Evolutionary conservation across 2,113 vertebrate genomes (phyloP), one percentile per base, ranked within the genome.

Genomic region (Eulemur macaco): DNA sequence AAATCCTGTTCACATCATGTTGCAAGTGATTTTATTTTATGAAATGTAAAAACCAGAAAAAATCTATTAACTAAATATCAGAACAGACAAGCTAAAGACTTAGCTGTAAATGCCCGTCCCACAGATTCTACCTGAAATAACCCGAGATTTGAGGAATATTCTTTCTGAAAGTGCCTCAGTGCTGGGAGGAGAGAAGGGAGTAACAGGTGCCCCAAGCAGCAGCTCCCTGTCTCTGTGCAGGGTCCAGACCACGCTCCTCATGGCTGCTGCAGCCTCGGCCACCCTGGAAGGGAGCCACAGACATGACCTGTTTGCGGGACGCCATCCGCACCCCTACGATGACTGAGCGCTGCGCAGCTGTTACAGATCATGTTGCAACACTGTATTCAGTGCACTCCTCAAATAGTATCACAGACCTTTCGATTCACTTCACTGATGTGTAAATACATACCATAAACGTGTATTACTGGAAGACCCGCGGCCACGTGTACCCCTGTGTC

Each of bases 111-210:
- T 7, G 18, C 45, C 25, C 3, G 0, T 34, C 37, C 18, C 9
- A 6, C 6, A 6, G 12, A 23, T 15, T 18, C 56, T 4, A 21
- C n/a, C 42, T 8, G 10, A 15, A 25, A n/a, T 8, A 14, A 5
- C 14, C 45, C 0, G 13, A 66, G 29, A 31, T 0, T 8, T 12
- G 1, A 8, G 56, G 2, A 0, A 4, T 0, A 5, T 56, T 12
- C 8, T 8, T 85, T n/a, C 63, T 50, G 1, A 0, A 8, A 15
- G 45, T 11, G 23, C 29, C 1, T 23, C 2, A 1, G n/a, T n/a
- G n/a, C 37, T 0, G 4, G 64, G 6, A 23, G n/a, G 8, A 12
- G 12, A 5, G 34, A 27, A 29, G 52, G 52, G 5, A 10, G 31
- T 8, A 14, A 17, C 3, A 15, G 6, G 29, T 6, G 60, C 60